Evolutionary conservation across 1,140 invertebrate species (phyloP), one percentile per base, ranked within the genome.

Genomic region (Pygmarrhopalites habei): DNA sequence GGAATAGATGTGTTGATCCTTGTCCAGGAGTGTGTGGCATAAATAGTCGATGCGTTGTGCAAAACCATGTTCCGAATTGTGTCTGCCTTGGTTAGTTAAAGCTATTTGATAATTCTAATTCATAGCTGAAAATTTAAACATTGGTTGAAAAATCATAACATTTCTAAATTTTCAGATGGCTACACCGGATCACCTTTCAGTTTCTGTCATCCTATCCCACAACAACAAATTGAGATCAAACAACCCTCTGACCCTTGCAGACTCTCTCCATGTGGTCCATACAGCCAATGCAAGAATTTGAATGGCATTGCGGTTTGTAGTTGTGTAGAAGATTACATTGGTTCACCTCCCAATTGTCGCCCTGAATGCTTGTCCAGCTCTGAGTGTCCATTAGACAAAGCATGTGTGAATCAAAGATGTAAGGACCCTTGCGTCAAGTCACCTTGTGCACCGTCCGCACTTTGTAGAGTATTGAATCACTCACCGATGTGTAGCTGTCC

Each of bases 271-370:
- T n/a, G n/a, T n/a, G n/a, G n/a, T n/a, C n/a, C n/a, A n/a, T n/a
- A n/a, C n/a, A 83, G 83, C 72, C 80, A 81, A 66, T 92, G 89
- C 72, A 80, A 79, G 64, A 86, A 90, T 0, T 80, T 86, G 0
- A 87, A 89, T 73, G 89, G 92, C 71, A 77, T 89, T 60, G 87
- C 89, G 1, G 80, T 85, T 7, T 92, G 89, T 72, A 83, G 82
- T 46, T 92, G 90, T 67, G 73, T 83, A 2, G 81, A 79, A 62
- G 86, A 85, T 41, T 85, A 83, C n/a, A 74, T 73, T 49, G 89
- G 90, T 14, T 79, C 81, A 25, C 87, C 89, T 14, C 88, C 88
- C 0, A 60, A 71, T 25, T 80, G 79, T 62, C 72, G 72, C 74
- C 83, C 83, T 3, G 84, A 85, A 73, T 86, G 84, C 70, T 84